Conservation (phyloP, 2,797 vertebrate species). For the Melanotaenia boesemani region DNA sequence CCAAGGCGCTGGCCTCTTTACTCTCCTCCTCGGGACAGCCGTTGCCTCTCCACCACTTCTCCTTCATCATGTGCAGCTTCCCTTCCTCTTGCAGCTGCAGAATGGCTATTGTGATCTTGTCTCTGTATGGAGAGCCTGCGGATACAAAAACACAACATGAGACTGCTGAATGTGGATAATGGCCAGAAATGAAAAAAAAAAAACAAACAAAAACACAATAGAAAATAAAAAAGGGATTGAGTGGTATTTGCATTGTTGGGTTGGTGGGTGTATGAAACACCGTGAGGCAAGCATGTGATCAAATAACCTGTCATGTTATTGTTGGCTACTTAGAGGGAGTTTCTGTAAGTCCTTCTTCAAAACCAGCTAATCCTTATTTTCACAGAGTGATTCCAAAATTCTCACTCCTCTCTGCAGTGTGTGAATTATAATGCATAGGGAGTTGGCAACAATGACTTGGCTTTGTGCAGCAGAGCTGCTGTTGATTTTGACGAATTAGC, state of each 20-base stretch:
- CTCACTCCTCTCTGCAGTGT: constrained; percentile 63
- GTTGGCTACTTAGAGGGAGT: constrained; percentile 65
- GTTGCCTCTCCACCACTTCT: constrained; percentile 92
- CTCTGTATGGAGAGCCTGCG: constrained; percentile 95
- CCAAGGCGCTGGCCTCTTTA: constrained; percentile 97
- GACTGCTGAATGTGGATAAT: constrained; percentile 26
- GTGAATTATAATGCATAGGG: constrained; percentile 63
- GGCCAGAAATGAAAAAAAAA: constrained; percentile 12
- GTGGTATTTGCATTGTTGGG: constrained; percentile 23
- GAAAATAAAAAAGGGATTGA: background rate
- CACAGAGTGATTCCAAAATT: constrained; percentile 68
- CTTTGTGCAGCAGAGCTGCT: constrained; percentile 62
- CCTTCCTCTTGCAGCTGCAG: constrained; percentile 98
- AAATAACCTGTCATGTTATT: constrained; percentile 71
- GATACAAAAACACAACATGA: constrained; percentile 34
- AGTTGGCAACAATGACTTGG: constrained; percentile 68
- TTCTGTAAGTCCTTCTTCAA: constrained; percentile 70
- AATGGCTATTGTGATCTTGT: constrained; percentile 98
- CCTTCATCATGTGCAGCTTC: constrained; percentile 90
- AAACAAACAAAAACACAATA: constrained; percentile 10
- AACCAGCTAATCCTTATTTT: constrained; percentile 76
- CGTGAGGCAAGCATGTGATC: constrained; percentile 47
- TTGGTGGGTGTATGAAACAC: constrained; percentile 53
- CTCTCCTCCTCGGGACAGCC: constrained; percentile 98
- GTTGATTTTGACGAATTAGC: constrained; percentile 70